Base-by-base conservation (phyloP, 53 echinoderm and acorn worm genomes). In the Pentamera pediparva region DNA sequence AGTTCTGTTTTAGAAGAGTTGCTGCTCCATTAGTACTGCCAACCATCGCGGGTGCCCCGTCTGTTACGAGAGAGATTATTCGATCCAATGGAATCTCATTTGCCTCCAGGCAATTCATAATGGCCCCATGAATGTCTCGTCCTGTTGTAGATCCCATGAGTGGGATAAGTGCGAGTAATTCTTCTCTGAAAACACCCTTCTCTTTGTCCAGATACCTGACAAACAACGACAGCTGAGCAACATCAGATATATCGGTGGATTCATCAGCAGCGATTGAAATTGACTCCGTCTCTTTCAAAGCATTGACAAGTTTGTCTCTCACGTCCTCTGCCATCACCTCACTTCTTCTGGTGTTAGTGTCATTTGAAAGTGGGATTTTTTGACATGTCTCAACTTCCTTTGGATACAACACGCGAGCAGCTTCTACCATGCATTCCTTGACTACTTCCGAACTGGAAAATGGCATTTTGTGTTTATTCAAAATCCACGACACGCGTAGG, bases 21-120 rank as follows among this genome's bases (percentile, higher is more conserved):
- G 59, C 75, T 20, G 56, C 75, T 28, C 57, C 75, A 28, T 55
- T 75, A 7, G 29, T 35, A 5, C 57, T 59, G 13, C 57, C 58
- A 4, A 75, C 75, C 75, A 75, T 75, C n/a, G 75, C 56, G 32
- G 75, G 75, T 17, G 75, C 75, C 34, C 75, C 59, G 35, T 74
- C 75, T 56, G 59, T 60, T 33, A 75, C 56, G 21, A 75, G 59
- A 34, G 56, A 56, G 4, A 29, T 75, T 9, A 61, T 56, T 75
- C 52, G 29, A 8, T 56, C 52, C 22, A 75, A 35, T 5, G 74
- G 57, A 36, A 75, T 39, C 37, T 39, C 67, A 65, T 37, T 65
- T 6, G 37, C 36, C 57, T 56, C 58, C 28, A 56, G 75, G 31
- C n/a, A 56, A 34, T 56, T 56, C 25, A 35, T 56, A 15, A 75